Evolutionary conservation across 1,140 invertebrate species (phyloP), one percentile per base, ranked within the genome.

Genomic region (Bombus huntii): DNA sequence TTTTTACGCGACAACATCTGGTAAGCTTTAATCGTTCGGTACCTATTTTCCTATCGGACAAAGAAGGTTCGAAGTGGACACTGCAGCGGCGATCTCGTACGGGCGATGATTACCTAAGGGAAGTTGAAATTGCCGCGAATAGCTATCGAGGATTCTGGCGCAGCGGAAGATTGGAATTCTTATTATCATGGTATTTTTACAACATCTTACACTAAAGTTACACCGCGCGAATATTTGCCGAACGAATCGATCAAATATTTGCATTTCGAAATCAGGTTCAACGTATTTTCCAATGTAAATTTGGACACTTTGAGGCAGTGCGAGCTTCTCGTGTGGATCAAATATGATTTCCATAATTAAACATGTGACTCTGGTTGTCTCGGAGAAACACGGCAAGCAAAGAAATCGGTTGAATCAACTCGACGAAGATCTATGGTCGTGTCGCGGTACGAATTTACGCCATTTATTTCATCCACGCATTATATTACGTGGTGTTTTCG

Each of bases 401-500:
- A 72, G 70, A 15, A 37, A 53, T 34, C 10, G 18, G 28, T 31
- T 18, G 28, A 44, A 73, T 31, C 28, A 13, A 15, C 28, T 72
- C 25, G 37, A 13, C 10, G 68, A 70, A 39, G 37, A 70, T 70
- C 31, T 13, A 68, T 37, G 8, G 2, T 68, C 5, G 66, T 9
- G 31, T 37, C 8, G 18, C 6, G 66, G 1, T 34, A 22, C 15
- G 2, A 68, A 68, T 37, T 34, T 68, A 2, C 31, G 15, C 8
- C 4, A 47, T 47, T 66, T 18, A 15, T 25, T 13, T 2, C 1
- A 18, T 28, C 13, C 44, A 34, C n/a, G 28, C n/a, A 80, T 78
- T 53, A 18, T 53, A 75, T 76, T 8, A 9, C 13, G 80, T 81
- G 79, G 80, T 78, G 79, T 76, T 86, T 82, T 88, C 22, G 78